These are phyloP conservation scores for Stictonetta naevosa DNA, from an alignment of 2,113 vertebrate species.

Conservation along the genomic window DNA sequence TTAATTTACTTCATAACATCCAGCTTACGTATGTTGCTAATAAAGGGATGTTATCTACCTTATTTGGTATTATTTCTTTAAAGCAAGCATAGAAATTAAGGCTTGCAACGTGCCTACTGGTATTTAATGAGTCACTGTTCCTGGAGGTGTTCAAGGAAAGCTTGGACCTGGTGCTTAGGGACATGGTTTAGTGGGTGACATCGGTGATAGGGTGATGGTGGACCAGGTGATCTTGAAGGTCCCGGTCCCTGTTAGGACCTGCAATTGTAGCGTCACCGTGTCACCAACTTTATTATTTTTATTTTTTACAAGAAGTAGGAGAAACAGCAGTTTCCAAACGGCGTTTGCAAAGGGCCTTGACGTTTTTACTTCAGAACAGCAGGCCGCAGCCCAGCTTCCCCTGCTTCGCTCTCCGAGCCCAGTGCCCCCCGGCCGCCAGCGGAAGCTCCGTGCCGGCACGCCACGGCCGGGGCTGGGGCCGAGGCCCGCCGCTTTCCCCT, in stretches of 20 bases:
- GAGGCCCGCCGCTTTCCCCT: rapidly evolving
- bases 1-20: not conserved
- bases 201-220: too few relatives aligned
- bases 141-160: too few relatives aligned
- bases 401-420: not conserved
- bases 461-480: too few relatives aligned
- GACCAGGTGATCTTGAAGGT: too few relatives aligned
- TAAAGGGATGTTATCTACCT: rapidly evolving
- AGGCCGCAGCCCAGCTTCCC: not conserved
- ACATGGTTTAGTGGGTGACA: too few relatives aligned
- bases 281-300: not conserved
- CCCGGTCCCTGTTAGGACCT: rapidly evolving
- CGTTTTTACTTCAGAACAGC: rapidly evolving
- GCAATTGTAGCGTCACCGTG: rapidly evolving
- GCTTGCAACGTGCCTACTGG: not conserved
- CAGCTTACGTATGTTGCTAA: not conserved
- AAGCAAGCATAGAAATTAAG: not conserved
- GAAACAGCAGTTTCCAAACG: rapidly evolving
- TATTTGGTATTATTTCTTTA: not conserved
- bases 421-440: too few relatives aligned
- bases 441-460: too few relatives aligned
- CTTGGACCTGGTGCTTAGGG: too few relatives aligned
- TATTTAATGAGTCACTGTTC: not conserved
- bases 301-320: not conserved
- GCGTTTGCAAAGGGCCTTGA: not conserved